Conservation (phyloP, 2,113 vertebrate species). For the Glareola pratincola region DNA sequence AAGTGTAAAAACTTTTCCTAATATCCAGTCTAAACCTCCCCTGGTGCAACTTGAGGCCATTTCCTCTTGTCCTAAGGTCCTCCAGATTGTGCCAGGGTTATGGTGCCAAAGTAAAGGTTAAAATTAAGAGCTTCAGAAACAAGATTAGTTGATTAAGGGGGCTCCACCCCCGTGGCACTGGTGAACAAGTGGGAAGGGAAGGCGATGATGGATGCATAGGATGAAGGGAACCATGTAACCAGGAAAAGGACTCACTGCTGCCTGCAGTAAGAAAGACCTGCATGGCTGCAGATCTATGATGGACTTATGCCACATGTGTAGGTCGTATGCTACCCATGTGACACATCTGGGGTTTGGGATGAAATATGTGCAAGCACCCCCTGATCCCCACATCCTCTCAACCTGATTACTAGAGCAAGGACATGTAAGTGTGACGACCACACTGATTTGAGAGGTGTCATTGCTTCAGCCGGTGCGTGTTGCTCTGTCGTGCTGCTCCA, state of each 20-base stretch:
- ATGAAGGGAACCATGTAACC: neutral
- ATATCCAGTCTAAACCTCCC: too few species aligned
- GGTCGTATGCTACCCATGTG: fast-evolving
- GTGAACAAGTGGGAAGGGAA: neutral
- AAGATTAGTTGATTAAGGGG: neutral
- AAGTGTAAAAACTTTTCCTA: too few species aligned
- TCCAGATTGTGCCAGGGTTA: neutral
- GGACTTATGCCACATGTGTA: fast-evolving
- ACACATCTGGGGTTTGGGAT: neutral
- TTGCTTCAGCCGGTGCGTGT: fast-evolving
- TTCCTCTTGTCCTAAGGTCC: too few species aligned
- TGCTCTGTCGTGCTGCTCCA: neutral
- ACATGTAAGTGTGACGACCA: neutral
- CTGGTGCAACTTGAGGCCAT: too few species aligned
- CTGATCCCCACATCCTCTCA: neutral
- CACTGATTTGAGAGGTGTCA: neutral
- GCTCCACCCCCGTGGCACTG: fast-evolving
- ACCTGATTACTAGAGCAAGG: neutral
- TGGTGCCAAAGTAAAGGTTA: neutral
- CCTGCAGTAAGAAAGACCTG: neutral
- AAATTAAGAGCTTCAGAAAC: neutral
- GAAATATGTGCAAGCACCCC: neutral
- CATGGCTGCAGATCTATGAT: neutral
- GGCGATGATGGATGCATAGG: neutral
- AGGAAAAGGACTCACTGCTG: neutral